Evolutionary conservation across 2,797 vertebrate genomes (phyloP), one percentile per base, ranked within the genome.

Genomic region (Telmatherina bonti): DNA sequence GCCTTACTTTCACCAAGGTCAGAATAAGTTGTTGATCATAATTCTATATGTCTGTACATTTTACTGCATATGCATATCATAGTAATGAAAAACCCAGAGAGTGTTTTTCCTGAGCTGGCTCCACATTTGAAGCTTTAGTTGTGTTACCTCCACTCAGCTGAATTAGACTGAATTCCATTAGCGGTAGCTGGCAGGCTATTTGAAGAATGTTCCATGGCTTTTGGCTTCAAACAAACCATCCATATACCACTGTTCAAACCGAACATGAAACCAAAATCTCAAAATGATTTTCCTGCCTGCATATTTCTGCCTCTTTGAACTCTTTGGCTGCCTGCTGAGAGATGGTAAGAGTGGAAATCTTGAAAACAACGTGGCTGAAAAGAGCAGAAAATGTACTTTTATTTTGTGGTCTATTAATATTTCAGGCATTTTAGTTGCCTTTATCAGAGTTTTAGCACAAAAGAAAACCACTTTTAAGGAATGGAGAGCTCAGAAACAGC

Each of bases 161-260:
- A 85, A 83, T 93, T 90, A 82, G 79, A 90, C 84, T 76, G 75
- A 90, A 91, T 91, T 90, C 91, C 92, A 92, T 93, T 92, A 94
- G 91, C 59, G 91, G 90, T 90, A 87, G 83, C 89, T 94, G 94
- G 93, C 94, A 93, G 90, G 74, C 88, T 79, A 79, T 88, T 88
- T 84, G 83, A 94, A 89, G 91, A 94, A 94, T 93, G 92, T 94
- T 93, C 91, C 86, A 54, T 87, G 86, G 93, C 92, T 88, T 91
- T 76, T 78, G 88, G 86, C 92, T 90, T 93, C 91, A 94, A 94
- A 92, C 92, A 84, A 72, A 89, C 92, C 89, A 82, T 89, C 89
- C 67, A 83, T 91, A 85, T 74, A 91, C 89, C 93, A 87, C 90
- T 86, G 83, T 82, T 89, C 88, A 91, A 93, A 93, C 90, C 78